A percentile compares a stretch with the other conserved stretches of the same genome.
Evolutionary conservation across 2,888 invertebrate genomes (phyloP).

Genomic region (Polydesmus complanatus): DNA sequence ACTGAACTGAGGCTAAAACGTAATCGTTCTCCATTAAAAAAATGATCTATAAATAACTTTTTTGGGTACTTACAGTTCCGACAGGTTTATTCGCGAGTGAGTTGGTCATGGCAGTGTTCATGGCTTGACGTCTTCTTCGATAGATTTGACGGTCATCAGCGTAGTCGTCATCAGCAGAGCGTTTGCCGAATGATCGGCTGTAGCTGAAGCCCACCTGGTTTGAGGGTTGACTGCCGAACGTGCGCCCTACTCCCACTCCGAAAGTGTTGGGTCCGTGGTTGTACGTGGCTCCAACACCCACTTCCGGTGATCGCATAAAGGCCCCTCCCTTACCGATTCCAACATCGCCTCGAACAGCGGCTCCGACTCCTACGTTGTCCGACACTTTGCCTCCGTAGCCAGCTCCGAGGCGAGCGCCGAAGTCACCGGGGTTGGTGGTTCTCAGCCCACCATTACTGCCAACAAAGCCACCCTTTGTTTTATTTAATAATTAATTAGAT

Average conservation of each 20-base stretch:
- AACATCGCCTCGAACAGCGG: too few species aligned
- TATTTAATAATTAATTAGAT: too few species aligned
- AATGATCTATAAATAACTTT: neutral
- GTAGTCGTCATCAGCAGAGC: neutral
- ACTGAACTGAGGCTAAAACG: conserved; percentile 4
- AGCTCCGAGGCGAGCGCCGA: too few species aligned
- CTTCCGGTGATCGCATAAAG: too few species aligned
- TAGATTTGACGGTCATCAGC: neutral
- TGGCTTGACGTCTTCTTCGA: neutral
- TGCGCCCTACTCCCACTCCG: neutral
- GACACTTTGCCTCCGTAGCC: too few species aligned
- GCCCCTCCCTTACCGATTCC: too few species aligned
- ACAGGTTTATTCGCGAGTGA: conserved; percentile 2
- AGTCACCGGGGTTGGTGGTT: too few species aligned
- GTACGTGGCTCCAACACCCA: neutral
- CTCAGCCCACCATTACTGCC: too few species aligned
- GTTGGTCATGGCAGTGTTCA: neutral
- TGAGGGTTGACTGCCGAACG: neutral
- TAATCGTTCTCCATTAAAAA: conserved; percentile 11
- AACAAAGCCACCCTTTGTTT: too few species aligned
- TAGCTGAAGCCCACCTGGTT: neutral
- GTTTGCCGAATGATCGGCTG: neutral
- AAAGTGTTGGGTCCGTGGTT: too few species aligned
- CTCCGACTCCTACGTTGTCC: too few species aligned
- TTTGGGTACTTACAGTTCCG: conserved; percentile 2